Conservation (phyloP, 1,140 invertebrate species). For the Temnothorax curvispinosus region DNA sequence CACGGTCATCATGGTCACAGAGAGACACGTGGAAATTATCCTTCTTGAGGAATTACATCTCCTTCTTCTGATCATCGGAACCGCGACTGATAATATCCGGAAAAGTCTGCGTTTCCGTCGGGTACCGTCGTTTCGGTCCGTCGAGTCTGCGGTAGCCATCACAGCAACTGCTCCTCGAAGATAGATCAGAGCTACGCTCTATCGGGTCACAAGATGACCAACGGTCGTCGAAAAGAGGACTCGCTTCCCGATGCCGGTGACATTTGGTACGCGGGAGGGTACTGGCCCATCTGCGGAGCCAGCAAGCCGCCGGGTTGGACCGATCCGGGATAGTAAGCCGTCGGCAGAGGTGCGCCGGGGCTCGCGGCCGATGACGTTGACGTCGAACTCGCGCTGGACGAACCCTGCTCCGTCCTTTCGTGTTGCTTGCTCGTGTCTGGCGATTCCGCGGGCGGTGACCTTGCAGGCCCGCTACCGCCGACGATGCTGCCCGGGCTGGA, state of each 20-base stretch:
- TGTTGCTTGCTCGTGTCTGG: constrained; percentile 86
- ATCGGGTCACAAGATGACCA: constrained; percentile 95
- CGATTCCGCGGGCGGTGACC: constrained; percentile 88
- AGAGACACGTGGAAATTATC: not conserved
- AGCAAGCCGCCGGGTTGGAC: constrained; percentile 84
- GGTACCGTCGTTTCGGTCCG: not conserved
- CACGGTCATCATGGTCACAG: not conserved
- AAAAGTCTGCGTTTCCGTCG: not conserved
- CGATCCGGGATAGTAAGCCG: constrained; percentile 87
- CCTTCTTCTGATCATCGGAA: not conserved
- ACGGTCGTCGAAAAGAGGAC: constrained; percentile 89
- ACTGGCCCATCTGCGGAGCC: constrained; percentile 88
- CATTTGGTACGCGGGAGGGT: constrained; percentile 87
- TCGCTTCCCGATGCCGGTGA: constrained; percentile 87
- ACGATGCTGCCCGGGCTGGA: constrained; percentile 87
- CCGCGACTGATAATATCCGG: not conserved
- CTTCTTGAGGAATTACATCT: not conserved
- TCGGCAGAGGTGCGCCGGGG: constrained; percentile 86
- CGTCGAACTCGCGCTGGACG: constrained; percentile 85
- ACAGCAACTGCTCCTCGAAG: constrained; percentile 72
- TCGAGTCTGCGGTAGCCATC: constrained; percentile 13
- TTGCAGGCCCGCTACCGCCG: constrained; percentile 79
- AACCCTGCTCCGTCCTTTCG: constrained; percentile 86
- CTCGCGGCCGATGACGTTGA: constrained; percentile 88
- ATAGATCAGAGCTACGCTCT: constrained; percentile 82